Evolutionary conservation across 2,888 invertebrate species (phyloP).

Genomic region (Meta bourneti): DNA sequence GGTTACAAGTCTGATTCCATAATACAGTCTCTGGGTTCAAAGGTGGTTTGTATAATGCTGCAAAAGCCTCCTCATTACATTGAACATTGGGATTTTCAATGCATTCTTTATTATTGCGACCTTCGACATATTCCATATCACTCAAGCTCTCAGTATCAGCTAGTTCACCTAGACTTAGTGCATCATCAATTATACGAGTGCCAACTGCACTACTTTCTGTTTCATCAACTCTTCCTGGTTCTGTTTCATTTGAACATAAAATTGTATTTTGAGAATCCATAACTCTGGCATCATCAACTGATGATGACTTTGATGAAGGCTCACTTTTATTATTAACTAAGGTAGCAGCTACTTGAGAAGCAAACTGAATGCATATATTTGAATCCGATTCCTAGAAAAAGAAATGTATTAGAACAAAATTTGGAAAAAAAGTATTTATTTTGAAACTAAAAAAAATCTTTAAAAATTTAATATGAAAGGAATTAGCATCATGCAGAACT

Average conservation of each 20-base stretch:
- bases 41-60: background rate
- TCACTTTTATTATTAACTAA: conserved; percentile 33
- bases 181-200: background rate
- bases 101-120: background rate
- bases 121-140: conserved; percentile 20
- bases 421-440: too few species aligned
- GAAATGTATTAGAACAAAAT: too few species aligned
- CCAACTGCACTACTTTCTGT: conserved; percentile 4
- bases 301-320: background rate
- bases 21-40: background rate
- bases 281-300: background rate
- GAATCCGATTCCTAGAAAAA: conserved; percentile 46
- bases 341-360: conserved; percentile 71
- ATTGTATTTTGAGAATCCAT: background rate
- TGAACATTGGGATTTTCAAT: background rate
- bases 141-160: conserved; percentile 6
- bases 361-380: conserved; percentile 68
- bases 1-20: background rate
- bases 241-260: conserved; percentile 19
- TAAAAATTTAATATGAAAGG: background rate
- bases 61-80: background rate
- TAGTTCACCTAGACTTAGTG: background rate
- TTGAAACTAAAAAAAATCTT: too few species aligned
- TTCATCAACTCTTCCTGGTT: background rate
- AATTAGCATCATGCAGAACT: too few species aligned